Base-by-base conservation (phyloP, 2,888 invertebrate genomes). In the Altica lythri region DNA sequence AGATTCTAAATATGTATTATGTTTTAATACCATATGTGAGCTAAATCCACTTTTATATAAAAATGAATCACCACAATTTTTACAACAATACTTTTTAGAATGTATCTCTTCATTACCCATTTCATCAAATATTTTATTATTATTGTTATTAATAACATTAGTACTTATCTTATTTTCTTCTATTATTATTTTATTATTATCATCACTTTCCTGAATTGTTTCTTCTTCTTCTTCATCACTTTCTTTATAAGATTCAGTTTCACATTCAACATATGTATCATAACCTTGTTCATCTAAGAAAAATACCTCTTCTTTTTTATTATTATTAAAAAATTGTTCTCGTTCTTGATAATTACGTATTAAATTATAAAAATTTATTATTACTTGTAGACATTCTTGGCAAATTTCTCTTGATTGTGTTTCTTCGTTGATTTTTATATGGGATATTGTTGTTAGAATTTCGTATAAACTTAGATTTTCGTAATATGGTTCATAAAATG, bases 271-370 rank as follows among this genome's bases (percentile, higher is more conserved):
- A 30, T 51, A 55, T 37, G 51, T 40, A 30, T 55, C 50, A 37
- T 51, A 55, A 45, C 51, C 55, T 47, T 55, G 35, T 43, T 55
- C 55, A 17, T 55, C 55, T 40, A 55, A 46, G 22, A 51, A 55
- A 13, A 51, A 43, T 12, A 47, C 47, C 17, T 55, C 55, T 47
- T 53, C 47, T 19, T 48, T 55, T 12, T 53, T 27, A 13, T 8
- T 50, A 16, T n/a, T 10, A 14, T 12, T 8, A 50, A 29, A 8
- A 17, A 10, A 4, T 30, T 4, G 2, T 13, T 53, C 42, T 13
- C 46, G 42, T 4, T 29, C 53, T 25, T 57, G 42, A 32, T 46
- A 53, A 25, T 13, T 32, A 9, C 50, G 45, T 19, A 57, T 34
- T 34, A 57, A 38, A 18, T 43, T 37, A 4, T 42, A 17, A 27